Conservation (phyloP, 2,113 vertebrate species). For the Meriones unguiculatus region DNA sequence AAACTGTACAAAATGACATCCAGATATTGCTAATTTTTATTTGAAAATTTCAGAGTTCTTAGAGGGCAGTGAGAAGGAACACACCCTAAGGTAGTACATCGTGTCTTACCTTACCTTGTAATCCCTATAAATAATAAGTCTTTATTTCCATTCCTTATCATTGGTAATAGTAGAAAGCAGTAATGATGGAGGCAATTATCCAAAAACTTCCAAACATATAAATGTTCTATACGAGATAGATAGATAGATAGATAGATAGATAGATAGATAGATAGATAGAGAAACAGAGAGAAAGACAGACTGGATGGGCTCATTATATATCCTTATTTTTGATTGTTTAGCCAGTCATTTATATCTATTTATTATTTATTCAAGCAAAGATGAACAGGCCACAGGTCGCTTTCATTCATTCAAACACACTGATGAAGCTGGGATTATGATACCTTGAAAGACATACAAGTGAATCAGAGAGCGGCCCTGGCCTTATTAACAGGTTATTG, state of each 20-base stretch:
- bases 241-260: background rate
- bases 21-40: background rate
- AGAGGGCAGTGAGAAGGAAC: background rate
- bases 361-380: background rate
- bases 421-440: background rate
- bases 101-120: background rate
- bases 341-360: background rate
- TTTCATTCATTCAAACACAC: background rate
- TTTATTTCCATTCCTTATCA: background rate
- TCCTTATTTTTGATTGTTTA: background rate
- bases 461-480: background rate
- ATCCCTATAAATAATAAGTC: background rate
- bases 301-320: background rate
- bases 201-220: constrained; percentile 36
- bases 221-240: background rate
- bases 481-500: background rate
- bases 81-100: background rate
- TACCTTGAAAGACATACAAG: background rate
- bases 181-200: background rate
- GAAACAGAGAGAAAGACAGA: background rate
- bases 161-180: background rate
- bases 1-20: background rate
- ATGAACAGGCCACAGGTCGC: background rate
- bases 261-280: background rate
- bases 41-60: constrained; percentile 1